Conservation (phyloP, 2,888 invertebrate species). For the Empis livida region DNA sequence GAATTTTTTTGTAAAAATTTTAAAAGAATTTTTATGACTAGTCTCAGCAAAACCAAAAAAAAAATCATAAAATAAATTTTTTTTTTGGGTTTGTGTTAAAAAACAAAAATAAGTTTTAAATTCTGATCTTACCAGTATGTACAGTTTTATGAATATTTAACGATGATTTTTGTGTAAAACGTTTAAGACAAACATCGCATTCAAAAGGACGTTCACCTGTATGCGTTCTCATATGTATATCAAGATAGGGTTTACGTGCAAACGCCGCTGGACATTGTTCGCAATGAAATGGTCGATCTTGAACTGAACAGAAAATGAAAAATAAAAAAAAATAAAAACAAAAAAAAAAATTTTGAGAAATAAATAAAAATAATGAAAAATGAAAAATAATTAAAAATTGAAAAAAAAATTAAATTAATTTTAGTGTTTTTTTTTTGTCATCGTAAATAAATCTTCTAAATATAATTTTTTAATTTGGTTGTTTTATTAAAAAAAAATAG, state of each 20-base stretch:
- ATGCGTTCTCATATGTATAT: slow-evolving; percentile 52
- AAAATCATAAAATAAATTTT: slow-evolving; percentile 1
- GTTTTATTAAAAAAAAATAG: too few relatives aligned
- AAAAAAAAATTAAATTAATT: neutral
- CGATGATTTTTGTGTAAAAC: slow-evolving; percentile 72
- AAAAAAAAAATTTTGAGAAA: neutral
- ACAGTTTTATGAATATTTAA: slow-evolving; percentile 49
- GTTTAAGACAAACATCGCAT: slow-evolving; percentile 65
- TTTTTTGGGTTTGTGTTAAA: neutral
- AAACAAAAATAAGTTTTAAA: neutral
- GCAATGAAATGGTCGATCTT: slow-evolving; percentile 38
- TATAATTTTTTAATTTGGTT: neutral
- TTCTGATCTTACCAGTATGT: slow-evolving; percentile 17
- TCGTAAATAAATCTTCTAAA: neutral
- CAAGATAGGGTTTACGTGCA: slow-evolving; percentile 47
- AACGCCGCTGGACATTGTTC: slow-evolving; percentile 43
- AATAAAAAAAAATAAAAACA: neutral
- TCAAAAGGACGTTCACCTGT: slow-evolving; percentile 42
- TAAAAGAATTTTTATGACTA: too few relatives aligned
- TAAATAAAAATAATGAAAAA: neutral
- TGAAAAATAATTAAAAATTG: neutral
- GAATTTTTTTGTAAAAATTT: too few relatives aligned
- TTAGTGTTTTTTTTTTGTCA: neutral
- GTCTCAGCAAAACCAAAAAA: too few relatives aligned
- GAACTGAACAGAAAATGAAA: slow-evolving; percentile 12